These are phyloP conservation scores for Prosopocoilus inquinatus DNA, from an alignment of 2,888 invertebrate genomes.

Conservation along the genomic window DNA sequence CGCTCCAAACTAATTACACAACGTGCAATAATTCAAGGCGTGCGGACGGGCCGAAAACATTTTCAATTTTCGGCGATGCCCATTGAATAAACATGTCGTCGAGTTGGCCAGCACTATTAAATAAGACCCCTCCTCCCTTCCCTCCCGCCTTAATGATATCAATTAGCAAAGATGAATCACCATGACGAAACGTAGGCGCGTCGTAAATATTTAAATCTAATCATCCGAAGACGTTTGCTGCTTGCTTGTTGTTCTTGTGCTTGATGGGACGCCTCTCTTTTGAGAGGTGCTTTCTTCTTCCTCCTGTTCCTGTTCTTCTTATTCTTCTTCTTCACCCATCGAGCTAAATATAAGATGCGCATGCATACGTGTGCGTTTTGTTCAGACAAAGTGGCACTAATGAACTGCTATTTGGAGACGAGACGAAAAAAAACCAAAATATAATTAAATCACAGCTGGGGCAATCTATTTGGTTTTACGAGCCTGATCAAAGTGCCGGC, in stretches of 20 bases:
- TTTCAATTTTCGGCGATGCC: slow-evolving; percentile 18
- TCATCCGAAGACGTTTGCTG: not conserved
- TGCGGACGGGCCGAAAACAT: slow-evolving; percentile 5
- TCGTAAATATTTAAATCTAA: not conserved
- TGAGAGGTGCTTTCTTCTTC: too few relatives aligned
- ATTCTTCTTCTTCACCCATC: too few relatives aligned
- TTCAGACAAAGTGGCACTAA: slow-evolving; percentile 22
- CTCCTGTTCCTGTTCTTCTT: too few relatives aligned
- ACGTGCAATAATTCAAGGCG: slow-evolving; percentile 12
- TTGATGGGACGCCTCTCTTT: too few relatives aligned
- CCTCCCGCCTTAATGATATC: not conserved
- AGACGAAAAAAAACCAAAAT: slow-evolving; percentile 10
- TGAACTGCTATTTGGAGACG: slow-evolving; percentile 17
- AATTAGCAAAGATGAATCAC: not conserved
- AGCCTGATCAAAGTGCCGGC: slow-evolving; percentile 25
- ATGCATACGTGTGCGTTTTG: not conserved
- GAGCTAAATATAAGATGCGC: not conserved
- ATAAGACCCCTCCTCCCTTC: too few relatives aligned
- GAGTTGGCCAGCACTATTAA: not conserved
- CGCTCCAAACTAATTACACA: slow-evolving; percentile 19
- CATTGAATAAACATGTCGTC: slow-evolving; percentile 21
- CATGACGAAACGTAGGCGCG: not conserved
- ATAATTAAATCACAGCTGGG: slow-evolving; percentile 27
- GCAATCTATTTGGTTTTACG: slow-evolving; percentile 29
- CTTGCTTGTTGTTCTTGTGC: not conserved